A percentile compares a stretch with the other conserved stretches of the same genome.
Evolutionary conservation across 2,888 invertebrate species (phyloP).

Genomic region (Deilephila elpenor): DNA sequence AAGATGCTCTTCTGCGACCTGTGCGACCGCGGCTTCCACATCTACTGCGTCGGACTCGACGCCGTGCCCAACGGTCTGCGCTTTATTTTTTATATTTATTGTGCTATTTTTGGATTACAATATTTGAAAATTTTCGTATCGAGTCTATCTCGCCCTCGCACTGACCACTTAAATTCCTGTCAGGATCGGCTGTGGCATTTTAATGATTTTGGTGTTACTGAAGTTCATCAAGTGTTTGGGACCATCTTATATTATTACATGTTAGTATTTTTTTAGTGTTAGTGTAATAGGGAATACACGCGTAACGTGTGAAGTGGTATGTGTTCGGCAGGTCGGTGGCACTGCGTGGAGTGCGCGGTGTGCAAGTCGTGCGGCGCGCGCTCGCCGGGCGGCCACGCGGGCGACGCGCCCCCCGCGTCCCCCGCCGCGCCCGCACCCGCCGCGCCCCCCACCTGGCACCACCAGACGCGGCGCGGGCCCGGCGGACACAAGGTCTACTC

Average conservation of each 20-base stretch:
- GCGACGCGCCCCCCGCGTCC: slow-evolving; percentile 31
- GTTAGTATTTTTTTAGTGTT: no score
- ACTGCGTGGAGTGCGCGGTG: slow-evolving; percentile 91
- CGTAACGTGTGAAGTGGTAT: no score
- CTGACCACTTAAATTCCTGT: no score
- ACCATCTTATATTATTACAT: no score
- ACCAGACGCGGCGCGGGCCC: slow-evolving; percentile 78
- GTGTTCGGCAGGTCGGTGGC: slow-evolving; percentile 88
- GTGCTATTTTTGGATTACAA: no score
- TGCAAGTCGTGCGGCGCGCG: slow-evolving; percentile 87
- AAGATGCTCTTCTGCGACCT: slow-evolving; percentile 97
- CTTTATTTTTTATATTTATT: no score
- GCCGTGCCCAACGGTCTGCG: slow-evolving; percentile 89
- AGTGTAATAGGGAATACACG: no score
- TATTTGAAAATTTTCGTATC: no score
- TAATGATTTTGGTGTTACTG: no score
- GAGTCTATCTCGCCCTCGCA: no score
- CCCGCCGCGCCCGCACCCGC: slow-evolving; percentile 38
- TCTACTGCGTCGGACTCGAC: slow-evolving; percentile 91
- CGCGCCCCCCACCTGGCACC: slow-evolving; percentile 70
- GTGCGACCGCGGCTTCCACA: slow-evolving; percentile 97
- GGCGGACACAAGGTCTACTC: slow-evolving; percentile 81
- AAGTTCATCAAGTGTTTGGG: no score
- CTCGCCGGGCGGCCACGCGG: slow-evolving; percentile 65
- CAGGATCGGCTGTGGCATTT: no score